Evolutionary conservation across 2,797 vertebrate genomes (phyloP).

Genomic region (Carcharodon carcharias): DNA sequence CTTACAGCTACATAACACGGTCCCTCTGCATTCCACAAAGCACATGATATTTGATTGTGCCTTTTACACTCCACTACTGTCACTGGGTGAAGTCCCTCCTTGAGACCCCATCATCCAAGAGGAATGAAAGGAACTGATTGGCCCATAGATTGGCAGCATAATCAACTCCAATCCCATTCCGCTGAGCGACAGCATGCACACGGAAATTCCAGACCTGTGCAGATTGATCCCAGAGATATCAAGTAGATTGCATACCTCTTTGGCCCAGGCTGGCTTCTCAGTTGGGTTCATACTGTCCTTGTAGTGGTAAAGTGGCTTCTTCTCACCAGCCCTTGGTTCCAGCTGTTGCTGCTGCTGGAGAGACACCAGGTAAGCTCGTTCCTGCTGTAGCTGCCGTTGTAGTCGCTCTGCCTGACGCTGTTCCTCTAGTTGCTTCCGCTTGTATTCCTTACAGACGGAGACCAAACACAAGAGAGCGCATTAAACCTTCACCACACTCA

Average conservation of each 20-base stretch:
- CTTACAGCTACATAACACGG: neutral
- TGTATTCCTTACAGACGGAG: conserved; percentile 73
- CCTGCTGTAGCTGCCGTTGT: conserved; percentile 92
- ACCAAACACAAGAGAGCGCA: neutral
- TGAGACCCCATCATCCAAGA: neutral
- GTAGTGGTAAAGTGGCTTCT: conserved; percentile 95
- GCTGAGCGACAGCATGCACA: neutral
- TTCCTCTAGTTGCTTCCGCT: conserved; percentile 95
- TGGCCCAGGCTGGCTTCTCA: conserved; percentile 93
- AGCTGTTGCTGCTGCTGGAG: conserved; percentile 79
- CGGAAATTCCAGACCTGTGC: neutral
- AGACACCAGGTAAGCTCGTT: conserved; percentile 87
- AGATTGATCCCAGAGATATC: neutral
- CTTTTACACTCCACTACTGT: neutral
- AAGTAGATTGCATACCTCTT: conserved; percentile 68
- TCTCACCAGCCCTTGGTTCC: conserved; percentile 74
- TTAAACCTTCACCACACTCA: neutral
- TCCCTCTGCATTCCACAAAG: neutral
- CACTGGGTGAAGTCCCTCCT: neutral
- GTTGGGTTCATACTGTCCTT: conserved; percentile 86
- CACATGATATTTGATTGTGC: neutral
- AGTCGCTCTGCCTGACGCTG: conserved; percentile 92
- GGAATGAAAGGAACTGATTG: neutral
- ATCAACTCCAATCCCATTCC: neutral
- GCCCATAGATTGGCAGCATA: neutral